Percentiles rank a stretch among this genome's conserved stretches.
Evolutionary conservation across 2,888 invertebrate genomes (phyloP).

Genomic region (Apodemia hepburni): DNA sequence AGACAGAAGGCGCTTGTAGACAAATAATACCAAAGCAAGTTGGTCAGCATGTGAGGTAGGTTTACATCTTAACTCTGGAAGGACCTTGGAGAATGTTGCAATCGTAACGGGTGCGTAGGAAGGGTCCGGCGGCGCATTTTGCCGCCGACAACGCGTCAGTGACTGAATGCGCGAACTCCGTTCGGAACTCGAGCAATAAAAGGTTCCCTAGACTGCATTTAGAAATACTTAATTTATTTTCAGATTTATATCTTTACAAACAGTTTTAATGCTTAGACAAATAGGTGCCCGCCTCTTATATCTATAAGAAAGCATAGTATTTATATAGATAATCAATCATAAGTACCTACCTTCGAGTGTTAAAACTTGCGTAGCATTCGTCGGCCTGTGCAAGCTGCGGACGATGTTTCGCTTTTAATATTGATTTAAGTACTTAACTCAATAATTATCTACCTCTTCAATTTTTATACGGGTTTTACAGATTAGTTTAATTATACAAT

Average conservation of each 20-base stretch:
- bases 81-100: conserved; percentile 54
- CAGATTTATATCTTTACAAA: conserved; percentile 73
- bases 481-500: conserved; percentile 80
- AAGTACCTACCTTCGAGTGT: conserved; percentile 43
- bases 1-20: conserved; percentile 45
- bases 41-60: conserved; percentile 44
- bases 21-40: conserved; percentile 41
- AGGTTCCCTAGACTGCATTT: conserved; percentile 76
- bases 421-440: conserved; percentile 75
- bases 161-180: conserved; percentile 69
- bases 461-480: conserved; percentile 80
- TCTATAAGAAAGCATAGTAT: conserved; percentile 62
- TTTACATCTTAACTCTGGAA: conserved; percentile 41
- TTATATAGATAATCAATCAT: conserved; percentile 45
- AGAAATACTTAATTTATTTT: conserved; percentile 78
- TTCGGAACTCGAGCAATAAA: conserved; percentile 67
- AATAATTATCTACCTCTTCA: conserved; percentile 78
- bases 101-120: conserved; percentile 52
- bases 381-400: conserved; percentile 38
- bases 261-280: conserved; percentile 72
- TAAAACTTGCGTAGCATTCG: conserved; percentile 38
- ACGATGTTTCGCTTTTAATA: conserved; percentile 60
- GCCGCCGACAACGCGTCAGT: conserved; percentile 63
- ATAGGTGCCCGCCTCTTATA: conserved; percentile 72
- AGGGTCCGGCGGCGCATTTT: conserved; percentile 43